These are phyloP conservation scores for Sarcophaga bullata DNA, from an alignment of 1,140 invertebrate genomes.

Conservation along the genomic window DNA sequence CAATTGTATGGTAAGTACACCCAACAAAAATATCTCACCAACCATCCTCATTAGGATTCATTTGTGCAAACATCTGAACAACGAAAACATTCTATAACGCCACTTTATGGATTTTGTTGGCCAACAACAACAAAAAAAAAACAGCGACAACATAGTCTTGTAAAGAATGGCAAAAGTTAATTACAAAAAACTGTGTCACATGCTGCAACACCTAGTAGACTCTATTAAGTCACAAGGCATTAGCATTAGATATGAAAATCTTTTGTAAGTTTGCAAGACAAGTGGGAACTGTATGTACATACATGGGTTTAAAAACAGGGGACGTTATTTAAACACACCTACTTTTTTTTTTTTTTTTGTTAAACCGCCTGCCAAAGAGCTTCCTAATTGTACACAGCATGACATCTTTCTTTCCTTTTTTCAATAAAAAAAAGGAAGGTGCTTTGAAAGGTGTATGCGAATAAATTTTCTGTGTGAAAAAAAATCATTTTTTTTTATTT, in stretches of 20 bases:
- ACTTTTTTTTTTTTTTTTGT: background rate
- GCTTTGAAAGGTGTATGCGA: background rate
- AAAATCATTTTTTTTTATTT: constrained; percentile 14
- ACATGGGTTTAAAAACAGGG: background rate
- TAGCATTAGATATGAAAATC: background rate
- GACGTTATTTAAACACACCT: constrained; percentile 1
- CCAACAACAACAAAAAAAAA: background rate
- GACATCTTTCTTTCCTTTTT: constrained; percentile 32
- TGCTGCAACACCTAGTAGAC: background rate
- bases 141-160: too few relatives aligned
- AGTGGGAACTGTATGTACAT: background rate
- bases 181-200: constrained; percentile 28
- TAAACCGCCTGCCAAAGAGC: constrained; percentile 44
- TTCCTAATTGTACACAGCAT: constrained; percentile 56
- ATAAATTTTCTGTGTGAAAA: background rate
- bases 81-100: background rate
- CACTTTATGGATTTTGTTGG: background rate
- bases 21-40: background rate
- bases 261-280: background rate
- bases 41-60: background rate
- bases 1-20: background rate
- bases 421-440: background rate
- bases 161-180: constrained; percentile 33
- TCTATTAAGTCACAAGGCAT: background rate
- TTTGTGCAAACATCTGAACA: background rate